Evolutionary conservation across 2,888 invertebrate species (phyloP).

Genomic region (Tiphia femorata): DNA sequence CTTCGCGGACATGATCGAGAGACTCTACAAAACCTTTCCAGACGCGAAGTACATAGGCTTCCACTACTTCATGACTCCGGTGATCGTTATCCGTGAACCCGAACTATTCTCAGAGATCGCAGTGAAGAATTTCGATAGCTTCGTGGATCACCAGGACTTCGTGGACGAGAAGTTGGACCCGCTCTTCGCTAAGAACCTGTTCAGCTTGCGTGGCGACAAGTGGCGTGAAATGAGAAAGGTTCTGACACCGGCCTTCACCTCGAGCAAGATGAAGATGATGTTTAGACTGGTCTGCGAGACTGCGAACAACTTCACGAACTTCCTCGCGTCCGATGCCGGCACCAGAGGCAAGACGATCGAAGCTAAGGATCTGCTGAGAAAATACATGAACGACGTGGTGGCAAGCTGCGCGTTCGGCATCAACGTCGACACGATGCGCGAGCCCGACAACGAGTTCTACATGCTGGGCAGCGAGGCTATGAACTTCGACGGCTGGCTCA

Average conservation of each 20-base stretch:
- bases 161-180: constrained; percentile 31
- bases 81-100: constrained; percentile 44
- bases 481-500: constrained; percentile 22
- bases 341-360: constrained; percentile 39
- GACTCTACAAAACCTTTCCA: constrained; percentile 27
- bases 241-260: constrained; percentile 72
- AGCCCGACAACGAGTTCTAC: constrained; percentile 54
- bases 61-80: constrained; percentile 40
- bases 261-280: constrained; percentile 72
- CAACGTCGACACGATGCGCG: constrained; percentile 45
- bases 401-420: constrained; percentile 55
- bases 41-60: constrained; percentile 46
- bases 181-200: constrained; percentile 35
- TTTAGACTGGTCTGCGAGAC: constrained; percentile 63
- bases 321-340: constrained; percentile 22
- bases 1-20: constrained; percentile 4
- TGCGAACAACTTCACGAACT: constrained; percentile 46
- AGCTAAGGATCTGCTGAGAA: constrained; percentile 47
- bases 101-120: constrained; percentile 43
- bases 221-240: constrained; percentile 71
- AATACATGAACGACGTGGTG: constrained; percentile 49
- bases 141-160: constrained; percentile 22
- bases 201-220: constrained; percentile 58
- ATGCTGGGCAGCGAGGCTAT: constrained; percentile 25
- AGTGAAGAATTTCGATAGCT: constrained; percentile 49